Conservation (phyloP, 2,113 vertebrate species). For the Bombycilla garrulus region DNA sequence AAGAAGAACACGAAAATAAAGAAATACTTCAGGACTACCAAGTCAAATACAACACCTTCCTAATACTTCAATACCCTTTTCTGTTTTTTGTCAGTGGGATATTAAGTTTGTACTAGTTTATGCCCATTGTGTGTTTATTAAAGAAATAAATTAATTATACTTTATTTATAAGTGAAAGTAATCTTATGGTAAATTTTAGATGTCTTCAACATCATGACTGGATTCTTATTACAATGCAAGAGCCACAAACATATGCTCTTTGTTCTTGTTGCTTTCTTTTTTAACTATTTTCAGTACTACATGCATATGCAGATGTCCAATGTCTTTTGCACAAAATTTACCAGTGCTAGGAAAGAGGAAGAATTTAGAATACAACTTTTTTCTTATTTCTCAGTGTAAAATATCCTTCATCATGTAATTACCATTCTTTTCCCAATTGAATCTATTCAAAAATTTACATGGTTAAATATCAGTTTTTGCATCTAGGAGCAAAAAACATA, state of each 20-base stretch:
- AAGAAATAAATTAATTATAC: not conserved
- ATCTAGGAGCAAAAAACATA: not conserved
- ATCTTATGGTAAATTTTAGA: not conserved
- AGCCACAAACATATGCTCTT: not conserved
- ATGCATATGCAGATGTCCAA: not conserved
- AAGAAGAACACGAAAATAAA: not conserved
- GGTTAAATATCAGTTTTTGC: not conserved
- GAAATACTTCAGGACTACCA: not conserved
- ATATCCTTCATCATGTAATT: not conserved
- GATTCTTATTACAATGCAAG: not conserved
- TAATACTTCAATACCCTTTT: not conserved
- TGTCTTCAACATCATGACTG: rapidly evolving
- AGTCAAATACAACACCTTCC: not conserved
- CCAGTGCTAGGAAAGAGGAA: not conserved
- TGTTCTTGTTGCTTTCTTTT: not conserved
- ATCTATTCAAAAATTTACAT: not conserved
- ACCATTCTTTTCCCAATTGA: not conserved
- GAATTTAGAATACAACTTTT: rapidly evolving
- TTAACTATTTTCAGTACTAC: not conserved
- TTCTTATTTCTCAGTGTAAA: not conserved
- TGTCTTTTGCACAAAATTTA: not conserved
- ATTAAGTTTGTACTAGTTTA: not conserved
- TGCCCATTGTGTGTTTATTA: not conserved
- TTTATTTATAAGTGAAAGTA: not conserved
- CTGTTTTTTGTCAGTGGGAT: not conserved